Percentiles rank a stretch among this genome's conserved stretches.
These are phyloP conservation scores for Ophioninae sp. DNA, from an alignment of 2,888 invertebrate species.

Conservation along the genomic window DNA sequence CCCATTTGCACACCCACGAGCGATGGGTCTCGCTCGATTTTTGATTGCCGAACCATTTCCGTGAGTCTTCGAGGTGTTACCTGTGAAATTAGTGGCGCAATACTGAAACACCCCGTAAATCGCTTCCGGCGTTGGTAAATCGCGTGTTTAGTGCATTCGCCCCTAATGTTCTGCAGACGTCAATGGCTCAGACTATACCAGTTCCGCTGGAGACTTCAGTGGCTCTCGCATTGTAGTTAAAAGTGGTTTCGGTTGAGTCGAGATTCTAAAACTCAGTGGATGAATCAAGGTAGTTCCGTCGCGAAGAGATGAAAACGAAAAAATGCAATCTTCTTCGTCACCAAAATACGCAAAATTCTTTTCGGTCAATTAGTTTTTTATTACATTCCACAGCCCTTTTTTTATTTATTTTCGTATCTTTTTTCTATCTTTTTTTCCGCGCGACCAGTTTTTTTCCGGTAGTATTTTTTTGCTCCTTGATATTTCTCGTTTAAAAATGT, in stretches of 20 bases:
- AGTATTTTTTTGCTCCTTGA: neutral
- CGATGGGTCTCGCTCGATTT: constrained; percentile 1
- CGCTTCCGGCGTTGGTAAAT: constrained; percentile 12
- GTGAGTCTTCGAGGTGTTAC: constrained; percentile 1
- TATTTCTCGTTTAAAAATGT: neutral
- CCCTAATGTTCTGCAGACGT: neutral
- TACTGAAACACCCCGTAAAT: constrained; percentile 1
- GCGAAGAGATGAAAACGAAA: neutral
- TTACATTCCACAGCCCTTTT: neutral
- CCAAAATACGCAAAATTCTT: neutral
- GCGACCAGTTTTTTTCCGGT: neutral
- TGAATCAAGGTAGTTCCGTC: neutral
- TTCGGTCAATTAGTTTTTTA: neutral
- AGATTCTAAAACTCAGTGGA: neutral
- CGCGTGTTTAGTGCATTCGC: constrained; percentile 12
- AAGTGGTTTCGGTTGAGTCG: neutral
- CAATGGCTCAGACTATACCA: constrained; percentile 7
- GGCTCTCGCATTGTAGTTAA: neutral
- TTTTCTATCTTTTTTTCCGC: neutral
- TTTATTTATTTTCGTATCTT: neutral
- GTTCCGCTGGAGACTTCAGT: neutral
- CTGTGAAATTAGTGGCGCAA: constrained; percentile 7
- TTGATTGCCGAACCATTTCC: constrained; percentile 3
- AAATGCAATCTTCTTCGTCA: neutral
- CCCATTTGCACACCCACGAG: neutral